phyloP scores from a whole-genome alignment of 2,113 vertebrate species.

The Hyperopisus bebe region DNA sequence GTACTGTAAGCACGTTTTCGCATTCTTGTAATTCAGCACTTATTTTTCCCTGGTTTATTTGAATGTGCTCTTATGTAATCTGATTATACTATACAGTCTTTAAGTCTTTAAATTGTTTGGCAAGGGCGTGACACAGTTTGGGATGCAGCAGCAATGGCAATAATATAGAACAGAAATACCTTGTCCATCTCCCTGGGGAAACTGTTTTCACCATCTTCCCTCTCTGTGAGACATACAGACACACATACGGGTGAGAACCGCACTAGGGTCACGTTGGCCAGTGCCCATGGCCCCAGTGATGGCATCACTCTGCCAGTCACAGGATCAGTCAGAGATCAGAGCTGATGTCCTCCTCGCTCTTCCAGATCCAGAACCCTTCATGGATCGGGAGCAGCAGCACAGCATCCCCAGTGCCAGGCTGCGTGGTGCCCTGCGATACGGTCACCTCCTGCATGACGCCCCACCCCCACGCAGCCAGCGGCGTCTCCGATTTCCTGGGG shows the following conservation, averaged over 20 bases:
- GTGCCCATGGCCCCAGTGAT: not conserved
- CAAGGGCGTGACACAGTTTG: not conserved
- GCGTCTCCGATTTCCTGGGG: conserved; percentile 85
- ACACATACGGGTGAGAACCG: not conserved
- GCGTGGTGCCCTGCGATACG: conserved; percentile 88
- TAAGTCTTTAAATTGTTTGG: not conserved
- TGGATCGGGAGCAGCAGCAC: conserved; percentile 85
- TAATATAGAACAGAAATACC: not conserved
- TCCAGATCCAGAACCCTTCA: conserved; percentile 94
- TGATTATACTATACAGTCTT: not conserved
- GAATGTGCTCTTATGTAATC: not conserved
- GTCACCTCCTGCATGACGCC: conserved; percentile 94
- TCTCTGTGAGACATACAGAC: not conserved
- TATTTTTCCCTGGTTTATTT: not conserved
- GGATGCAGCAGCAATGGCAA: not conserved
- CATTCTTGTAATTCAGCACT: not conserved
- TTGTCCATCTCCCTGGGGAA: not conserved
- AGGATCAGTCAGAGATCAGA: not conserved
- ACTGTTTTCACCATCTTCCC: not conserved
- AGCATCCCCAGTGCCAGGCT: conserved; percentile 84
- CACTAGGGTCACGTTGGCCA: not conserved
- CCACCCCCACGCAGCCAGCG: conserved; percentile 77
- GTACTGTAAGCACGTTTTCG: not conserved
- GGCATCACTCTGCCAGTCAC: not conserved
- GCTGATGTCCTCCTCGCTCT: conserved; percentile 24